Evolutionary conservation across 2,888 invertebrate species (phyloP).

Genomic region (Sesia apiformis): DNA sequence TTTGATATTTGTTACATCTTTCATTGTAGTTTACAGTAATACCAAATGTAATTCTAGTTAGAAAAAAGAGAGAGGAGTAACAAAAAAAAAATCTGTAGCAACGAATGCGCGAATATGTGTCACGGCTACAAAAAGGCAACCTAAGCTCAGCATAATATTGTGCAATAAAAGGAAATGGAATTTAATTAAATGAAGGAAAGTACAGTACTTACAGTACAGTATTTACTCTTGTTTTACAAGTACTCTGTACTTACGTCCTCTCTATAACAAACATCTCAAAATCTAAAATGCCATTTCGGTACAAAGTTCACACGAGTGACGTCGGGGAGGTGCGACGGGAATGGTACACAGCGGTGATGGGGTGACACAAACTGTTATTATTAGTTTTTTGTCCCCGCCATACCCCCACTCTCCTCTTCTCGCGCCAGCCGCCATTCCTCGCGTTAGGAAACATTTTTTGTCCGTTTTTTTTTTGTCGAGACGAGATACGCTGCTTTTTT

Average conservation of each 20-base stretch:
- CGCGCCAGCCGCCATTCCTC: conserved; percentile 52
- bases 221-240: not conserved
- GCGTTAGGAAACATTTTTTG: conserved; percentile 55
- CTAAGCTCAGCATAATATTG: no score
- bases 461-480: conserved; percentile 28
- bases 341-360: conserved; percentile 47
- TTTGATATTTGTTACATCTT: no score
- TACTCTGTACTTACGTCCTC: conserved; percentile 1
- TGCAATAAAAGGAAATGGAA: no score
- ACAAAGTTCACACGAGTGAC: conserved; percentile 41
- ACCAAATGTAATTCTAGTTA: no score
- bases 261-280: conserved; percentile 21
- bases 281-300: conserved; percentile 45
- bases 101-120: no score
- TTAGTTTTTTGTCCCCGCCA: conserved; percentile 70
- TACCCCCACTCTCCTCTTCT: conserved; percentile 33
- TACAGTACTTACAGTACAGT: no score
- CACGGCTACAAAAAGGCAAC: no score
- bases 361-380: conserved; percentile 69
- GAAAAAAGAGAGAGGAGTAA: no score
- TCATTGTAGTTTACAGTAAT: no score
- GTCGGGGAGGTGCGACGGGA: conserved; percentile 47
- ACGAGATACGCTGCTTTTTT: not conserved
- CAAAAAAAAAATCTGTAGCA: no score
- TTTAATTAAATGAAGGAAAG: no score